Evolutionary conservation across 2,797 vertebrate genomes (phyloP).

Genomic region (Austrolebias charrua): DNA sequence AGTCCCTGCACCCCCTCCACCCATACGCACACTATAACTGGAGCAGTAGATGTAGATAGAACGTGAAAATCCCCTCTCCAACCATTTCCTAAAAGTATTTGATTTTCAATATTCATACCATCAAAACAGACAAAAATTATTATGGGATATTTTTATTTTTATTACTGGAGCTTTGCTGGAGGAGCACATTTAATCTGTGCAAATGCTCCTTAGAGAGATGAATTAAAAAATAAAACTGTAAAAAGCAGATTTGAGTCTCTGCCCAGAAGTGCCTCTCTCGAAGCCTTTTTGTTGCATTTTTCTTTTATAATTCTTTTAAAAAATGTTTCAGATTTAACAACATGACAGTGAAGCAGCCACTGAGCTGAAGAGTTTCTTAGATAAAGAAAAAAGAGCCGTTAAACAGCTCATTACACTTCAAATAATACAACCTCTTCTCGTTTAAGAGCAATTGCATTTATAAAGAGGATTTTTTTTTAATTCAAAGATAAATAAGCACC

Average conservation of each 20-base stretch:
- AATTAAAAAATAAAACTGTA: too few species aligned
- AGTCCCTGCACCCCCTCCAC: too few species aligned
- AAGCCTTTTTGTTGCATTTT: conserved; percentile 2
- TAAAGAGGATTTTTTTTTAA: not conserved
- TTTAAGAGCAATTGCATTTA: conserved; percentile 4
- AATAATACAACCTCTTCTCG: not conserved
- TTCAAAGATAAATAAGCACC: not conserved
- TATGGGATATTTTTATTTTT: too few species aligned
- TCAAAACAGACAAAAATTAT: not conserved
- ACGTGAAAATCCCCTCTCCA: too few species aligned
- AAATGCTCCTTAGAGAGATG: too few species aligned
- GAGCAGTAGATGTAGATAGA: too few species aligned
- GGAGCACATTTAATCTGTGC: not conserved
- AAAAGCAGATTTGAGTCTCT: not conserved
- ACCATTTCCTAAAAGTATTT: too few species aligned
- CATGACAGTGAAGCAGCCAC: not conserved
- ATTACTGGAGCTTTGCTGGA: conserved; percentile 1
- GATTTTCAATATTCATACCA: conserved; percentile 3
- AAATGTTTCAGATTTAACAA: not conserved
- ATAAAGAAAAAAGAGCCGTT: conserved; percentile 1
- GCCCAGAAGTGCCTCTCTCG: not conserved
- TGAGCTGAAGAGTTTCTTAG: conserved; percentile 1
- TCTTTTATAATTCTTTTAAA: not conserved
- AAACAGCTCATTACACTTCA: conserved; percentile 1
- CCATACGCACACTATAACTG: too few species aligned